Percentiles rank a stretch among this genome's conserved stretches.
Evolutionary conservation across 2,113 vertebrate species (phyloP).

Genomic region (Pelvicachromis taeniatus): DNA sequence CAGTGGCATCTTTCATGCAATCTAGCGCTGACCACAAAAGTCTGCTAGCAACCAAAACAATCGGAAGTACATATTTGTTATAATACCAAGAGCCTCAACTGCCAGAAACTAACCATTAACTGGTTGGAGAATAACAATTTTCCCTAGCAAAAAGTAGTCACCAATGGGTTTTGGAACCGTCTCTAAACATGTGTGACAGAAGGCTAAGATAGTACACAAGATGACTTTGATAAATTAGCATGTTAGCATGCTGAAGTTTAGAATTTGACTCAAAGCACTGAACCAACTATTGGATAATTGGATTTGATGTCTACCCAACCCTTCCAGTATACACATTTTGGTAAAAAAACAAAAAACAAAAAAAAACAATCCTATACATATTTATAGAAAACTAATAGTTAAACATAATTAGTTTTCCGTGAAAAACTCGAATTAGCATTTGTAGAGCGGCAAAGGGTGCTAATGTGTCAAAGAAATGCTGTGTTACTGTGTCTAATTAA

Average conservation of each 20-base stretch:
- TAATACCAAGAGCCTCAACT: background rate
- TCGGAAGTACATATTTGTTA: background rate
- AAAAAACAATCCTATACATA: background rate
- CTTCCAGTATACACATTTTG: background rate
- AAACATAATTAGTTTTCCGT: background rate
- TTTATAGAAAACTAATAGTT: background rate
- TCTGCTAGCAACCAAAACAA: background rate
- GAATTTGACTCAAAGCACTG: background rate
- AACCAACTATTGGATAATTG: background rate
- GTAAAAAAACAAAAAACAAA: too few relatives aligned
- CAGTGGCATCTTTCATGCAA: background rate
- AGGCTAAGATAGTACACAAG: background rate
- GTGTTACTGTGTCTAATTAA: slow-evolving; percentile 19
- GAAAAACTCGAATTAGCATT: background rate
- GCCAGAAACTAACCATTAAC: background rate
- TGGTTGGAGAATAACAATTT: background rate
- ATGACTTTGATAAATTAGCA: background rate
- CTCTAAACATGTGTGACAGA: background rate
- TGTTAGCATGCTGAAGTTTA: background rate
- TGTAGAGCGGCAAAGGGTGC: background rate
- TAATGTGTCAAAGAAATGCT: background rate
- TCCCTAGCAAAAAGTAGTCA: background rate
- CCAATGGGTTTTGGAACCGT: background rate
- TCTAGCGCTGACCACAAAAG: background rate
- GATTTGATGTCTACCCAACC: background rate